Conservation (phyloP, 1,140 invertebrate species). For the Venturia canescens region DNA sequence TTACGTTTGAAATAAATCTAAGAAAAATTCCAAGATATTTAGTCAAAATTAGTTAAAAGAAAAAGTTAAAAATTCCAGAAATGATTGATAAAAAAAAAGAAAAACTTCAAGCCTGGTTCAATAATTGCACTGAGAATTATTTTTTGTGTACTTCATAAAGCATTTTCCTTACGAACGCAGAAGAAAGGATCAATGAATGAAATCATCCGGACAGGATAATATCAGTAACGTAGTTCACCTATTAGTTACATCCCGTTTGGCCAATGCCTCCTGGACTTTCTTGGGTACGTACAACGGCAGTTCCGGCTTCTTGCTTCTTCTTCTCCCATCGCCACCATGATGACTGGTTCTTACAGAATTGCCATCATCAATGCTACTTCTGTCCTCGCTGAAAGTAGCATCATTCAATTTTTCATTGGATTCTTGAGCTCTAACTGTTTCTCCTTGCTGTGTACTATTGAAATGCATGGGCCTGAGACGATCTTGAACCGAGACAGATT, state of each 20-base stretch:
- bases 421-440: slow-evolving; percentile 54
- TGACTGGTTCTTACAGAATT: slow-evolving; percentile 64
- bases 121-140: too few relatives aligned
- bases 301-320: slow-evolving; percentile 78
- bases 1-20: too few relatives aligned
- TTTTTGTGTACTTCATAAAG: too few relatives aligned
- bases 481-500: slow-evolving; percentile 68
- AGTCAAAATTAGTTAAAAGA: too few relatives aligned
- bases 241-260: slow-evolving; percentile 69
- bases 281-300: slow-evolving; percentile 78
- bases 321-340: slow-evolving; percentile 66
- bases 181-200: too few relatives aligned
- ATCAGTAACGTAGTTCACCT: slow-evolving; percentile 57
- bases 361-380: slow-evolving; percentile 63
- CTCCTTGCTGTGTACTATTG: slow-evolving; percentile 54
- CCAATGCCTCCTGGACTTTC: slow-evolving; percentile 76
- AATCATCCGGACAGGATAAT: too few relatives aligned
- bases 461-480: slow-evolving; percentile 64
- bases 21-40: too few relatives aligned
- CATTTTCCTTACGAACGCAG: too few relatives aligned
- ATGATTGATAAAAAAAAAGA: slow-evolving; percentile 39
- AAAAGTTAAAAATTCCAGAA: slow-evolving; percentile 34
- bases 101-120: background rate
- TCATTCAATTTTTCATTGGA: slow-evolving; percentile 60
- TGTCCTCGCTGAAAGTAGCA: slow-evolving; percentile 67